Base-by-base conservation (phyloP, 2,797 vertebrate species). In the Sarcophilus harrisii region DNA sequence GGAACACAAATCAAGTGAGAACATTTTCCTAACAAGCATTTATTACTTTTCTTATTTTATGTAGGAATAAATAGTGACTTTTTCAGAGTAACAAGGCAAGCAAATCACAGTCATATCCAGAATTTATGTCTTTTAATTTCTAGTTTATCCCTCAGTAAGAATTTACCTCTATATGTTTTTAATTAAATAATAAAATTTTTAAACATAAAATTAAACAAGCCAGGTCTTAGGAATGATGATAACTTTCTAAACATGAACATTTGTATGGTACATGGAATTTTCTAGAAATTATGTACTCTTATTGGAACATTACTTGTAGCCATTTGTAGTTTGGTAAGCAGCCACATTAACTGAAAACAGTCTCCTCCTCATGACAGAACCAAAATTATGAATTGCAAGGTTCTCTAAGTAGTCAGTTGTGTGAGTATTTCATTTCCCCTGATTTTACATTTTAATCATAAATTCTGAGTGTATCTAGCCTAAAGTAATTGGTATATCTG, bases 51-150 rank as follows among this genome's bases (percentile, higher is more conserved):
- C 30, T 28, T 32, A 60, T 30, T 0, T 29, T 62, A 90, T 38
- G 55, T 10, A 52, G 52, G 18, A 52, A 1, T 13, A 81, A 91
- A 57, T 32, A 32, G 92, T 5, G 60, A 45, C 24, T 95, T 91
- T 27, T 38, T 5, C 30, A 73, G 94, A 95, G 0, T 60, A 38
- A 73, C 4, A 18, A 38, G 81, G 52, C n/a, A 58, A 81, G 24
- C 73, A 52, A 92, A 16, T 91, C 18, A 5, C 52, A 95, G 32
- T 66, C 11, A 90, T 0, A 92, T 94, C 5, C 4, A 93, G 94
- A 94, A 91, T 9, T 12, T 91, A 93, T 93, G 58, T 95, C 45
- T 27, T 29, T 16, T 94, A 10, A 95, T 14, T 57, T 57, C 32
- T 90, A 92, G 9, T 0, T 90, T 28, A 57, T 90, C 38, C 45